Evolutionary conservation across 2,888 invertebrate species (phyloP).

Genomic region (Volucella inflata): DNA sequence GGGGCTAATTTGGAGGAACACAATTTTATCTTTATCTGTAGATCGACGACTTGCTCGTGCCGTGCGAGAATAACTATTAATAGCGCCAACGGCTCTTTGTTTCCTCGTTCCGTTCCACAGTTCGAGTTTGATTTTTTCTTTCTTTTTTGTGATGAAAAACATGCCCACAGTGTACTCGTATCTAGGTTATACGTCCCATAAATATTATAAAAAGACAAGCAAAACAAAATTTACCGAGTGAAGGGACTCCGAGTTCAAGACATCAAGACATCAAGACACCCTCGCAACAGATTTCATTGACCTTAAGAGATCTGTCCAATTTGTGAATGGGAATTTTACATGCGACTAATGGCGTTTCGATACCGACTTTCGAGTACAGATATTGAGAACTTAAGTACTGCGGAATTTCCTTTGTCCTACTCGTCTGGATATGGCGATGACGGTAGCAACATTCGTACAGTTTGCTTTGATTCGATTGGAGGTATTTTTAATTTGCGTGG

Average conservation of each 20-base stretch:
- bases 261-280: no score
- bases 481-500: conserved; percentile 22
- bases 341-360: no score
- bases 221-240: conserved; percentile 12
- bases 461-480: neutral
- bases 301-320: no score
- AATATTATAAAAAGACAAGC: conserved; percentile 31
- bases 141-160: conserved; percentile 47
- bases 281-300: no score
- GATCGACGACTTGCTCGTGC: conserved; percentile 12
- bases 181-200: conserved; percentile 40
- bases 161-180: conserved; percentile 48
- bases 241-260: neutral
- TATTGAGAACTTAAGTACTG: no score
- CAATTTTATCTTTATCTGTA: conserved; percentile 29
- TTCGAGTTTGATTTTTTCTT: conserved; percentile 51
- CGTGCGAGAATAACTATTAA: conserved; percentile 60
- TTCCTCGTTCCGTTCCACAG: conserved; percentile 67
- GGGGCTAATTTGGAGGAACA: neutral
- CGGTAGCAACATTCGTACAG: neutral
- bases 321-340: no score
- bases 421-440: neutral
- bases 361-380: no score
- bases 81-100: conserved; percentile 67
- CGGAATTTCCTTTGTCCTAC: conserved; percentile 15